Conservation (phyloP, 2,113 vertebrate genomes). For the Antechinus stuartii region DNA sequence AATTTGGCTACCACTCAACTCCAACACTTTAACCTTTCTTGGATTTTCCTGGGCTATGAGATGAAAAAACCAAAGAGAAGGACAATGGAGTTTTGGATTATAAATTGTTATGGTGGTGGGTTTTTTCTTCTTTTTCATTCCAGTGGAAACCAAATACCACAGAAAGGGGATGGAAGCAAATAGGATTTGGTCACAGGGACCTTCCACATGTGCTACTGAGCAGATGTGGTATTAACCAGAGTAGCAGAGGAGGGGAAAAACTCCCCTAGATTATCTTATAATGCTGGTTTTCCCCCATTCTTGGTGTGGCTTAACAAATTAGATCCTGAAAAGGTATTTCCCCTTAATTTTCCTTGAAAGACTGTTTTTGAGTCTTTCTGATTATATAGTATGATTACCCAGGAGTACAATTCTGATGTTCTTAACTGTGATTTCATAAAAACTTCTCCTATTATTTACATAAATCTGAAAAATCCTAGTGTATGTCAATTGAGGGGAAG, state of each 20-base stretch:
- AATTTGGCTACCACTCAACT: not conserved
- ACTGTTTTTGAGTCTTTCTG: not conserved
- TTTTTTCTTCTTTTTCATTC: not conserved
- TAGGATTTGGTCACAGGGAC: not conserved
- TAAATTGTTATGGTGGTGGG: not conserved
- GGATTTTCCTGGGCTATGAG: not conserved
- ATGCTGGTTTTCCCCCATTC: not conserved
- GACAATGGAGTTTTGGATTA: not conserved
- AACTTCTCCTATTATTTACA: not conserved
- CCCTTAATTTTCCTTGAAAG: slow-evolving; percentile 3
- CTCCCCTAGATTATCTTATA: not conserved
- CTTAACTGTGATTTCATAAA: not conserved
- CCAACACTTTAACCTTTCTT: not conserved
- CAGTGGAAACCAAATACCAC: not conserved
- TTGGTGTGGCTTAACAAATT: not conserved
- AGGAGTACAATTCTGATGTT: not conserved
- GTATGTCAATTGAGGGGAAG: not conserved
- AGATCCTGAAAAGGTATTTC: not conserved
- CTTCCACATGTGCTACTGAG: not conserved
- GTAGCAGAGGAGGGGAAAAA: not conserved
- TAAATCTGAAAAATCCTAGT: not conserved
- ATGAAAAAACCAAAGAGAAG: not conserved
- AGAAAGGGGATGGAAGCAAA: not conserved
- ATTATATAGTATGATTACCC: not conserved
- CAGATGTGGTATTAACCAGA: not conserved